phyloP scores from a whole-genome alignment of 2,888 invertebrate species.

The Sialis fuliginosa region DNA sequence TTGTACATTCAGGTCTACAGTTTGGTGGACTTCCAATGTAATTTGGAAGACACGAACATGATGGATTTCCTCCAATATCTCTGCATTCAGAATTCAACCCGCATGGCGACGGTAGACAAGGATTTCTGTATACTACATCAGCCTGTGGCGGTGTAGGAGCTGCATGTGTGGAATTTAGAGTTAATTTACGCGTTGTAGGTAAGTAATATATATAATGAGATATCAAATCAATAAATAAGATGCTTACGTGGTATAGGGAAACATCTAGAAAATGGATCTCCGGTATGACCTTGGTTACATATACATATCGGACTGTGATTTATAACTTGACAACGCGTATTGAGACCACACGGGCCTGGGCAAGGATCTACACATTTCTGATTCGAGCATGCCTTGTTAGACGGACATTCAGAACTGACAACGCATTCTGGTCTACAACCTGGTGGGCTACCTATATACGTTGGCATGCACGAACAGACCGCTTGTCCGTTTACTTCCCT shows the following conservation, averaged over 20 bases:
- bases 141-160: constrained; percentile 13
- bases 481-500: constrained; percentile 31
- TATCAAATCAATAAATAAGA: not conserved
- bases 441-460: constrained; percentile 36
- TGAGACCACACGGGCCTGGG: constrained; percentile 33
- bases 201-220: not conserved
- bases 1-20: constrained; percentile 54
- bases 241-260: constrained; percentile 34
- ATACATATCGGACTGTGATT: constrained; percentile 40
- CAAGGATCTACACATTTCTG: constrained; percentile 44
- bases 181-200: not conserved
- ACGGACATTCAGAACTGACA: constrained; percentile 34
- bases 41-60: constrained; percentile 44
- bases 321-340: constrained; percentile 34
- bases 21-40: constrained; percentile 50
- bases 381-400: constrained; percentile 35
- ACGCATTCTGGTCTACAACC: constrained; percentile 39
- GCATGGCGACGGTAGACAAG: constrained; percentile 57
- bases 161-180: constrained; percentile 7
- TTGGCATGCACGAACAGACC: constrained; percentile 35
- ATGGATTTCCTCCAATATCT: constrained; percentile 36
- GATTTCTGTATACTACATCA: constrained; percentile 24
- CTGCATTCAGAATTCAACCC: constrained; percentile 53
- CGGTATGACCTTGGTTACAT: constrained; percentile 32
- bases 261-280: constrained; percentile 51